Evolutionary conservation across 2,888 invertebrate species (phyloP).

Genomic region (Drosophila picticornis): DNA sequence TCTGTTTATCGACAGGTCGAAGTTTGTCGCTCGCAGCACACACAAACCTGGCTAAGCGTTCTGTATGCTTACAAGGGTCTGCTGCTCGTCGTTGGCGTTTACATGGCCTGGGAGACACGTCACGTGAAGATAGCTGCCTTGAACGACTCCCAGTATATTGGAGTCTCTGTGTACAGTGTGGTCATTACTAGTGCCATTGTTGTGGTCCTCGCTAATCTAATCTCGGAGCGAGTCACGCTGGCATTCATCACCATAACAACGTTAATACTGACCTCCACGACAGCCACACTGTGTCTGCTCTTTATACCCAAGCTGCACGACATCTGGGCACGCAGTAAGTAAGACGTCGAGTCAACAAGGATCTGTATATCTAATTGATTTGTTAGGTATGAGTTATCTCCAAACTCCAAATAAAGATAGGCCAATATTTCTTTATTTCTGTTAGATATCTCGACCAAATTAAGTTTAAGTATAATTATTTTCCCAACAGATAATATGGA

Average conservation of each 20-base stretch:
- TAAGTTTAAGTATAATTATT: background rate
- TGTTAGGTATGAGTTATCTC: background rate
- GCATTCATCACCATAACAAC: conserved; percentile 93
- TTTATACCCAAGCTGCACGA: conserved; percentile 94
- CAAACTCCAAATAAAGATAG: background rate
- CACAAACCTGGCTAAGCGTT: conserved; percentile 95
- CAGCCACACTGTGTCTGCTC: conserved; percentile 93
- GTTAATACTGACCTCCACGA: conserved; percentile 93
- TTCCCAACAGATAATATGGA: background rate
- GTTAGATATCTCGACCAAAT: background rate
- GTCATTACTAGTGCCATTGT: conserved; percentile 95
- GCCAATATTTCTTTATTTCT: background rate
- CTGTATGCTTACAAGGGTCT: conserved; percentile 96
- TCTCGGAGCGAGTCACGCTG: conserved; percentile 92
- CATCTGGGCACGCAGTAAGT: conserved; percentile 88
- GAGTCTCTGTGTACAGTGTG: conserved; percentile 96
- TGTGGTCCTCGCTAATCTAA: conserved; percentile 94
- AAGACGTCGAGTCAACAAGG: background rate
- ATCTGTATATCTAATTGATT: background rate
- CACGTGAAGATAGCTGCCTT: conserved; percentile 96
- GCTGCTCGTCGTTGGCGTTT: conserved; percentile 94
- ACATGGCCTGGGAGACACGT: conserved; percentile 98
- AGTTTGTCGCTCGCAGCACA: conserved; percentile 94
- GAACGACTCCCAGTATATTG: conserved; percentile 97
- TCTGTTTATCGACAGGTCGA: conserved; percentile 89